phyloP scores from a whole-genome alignment of 2,113 vertebrate species.

The Cnemophilus loriae region DNA sequence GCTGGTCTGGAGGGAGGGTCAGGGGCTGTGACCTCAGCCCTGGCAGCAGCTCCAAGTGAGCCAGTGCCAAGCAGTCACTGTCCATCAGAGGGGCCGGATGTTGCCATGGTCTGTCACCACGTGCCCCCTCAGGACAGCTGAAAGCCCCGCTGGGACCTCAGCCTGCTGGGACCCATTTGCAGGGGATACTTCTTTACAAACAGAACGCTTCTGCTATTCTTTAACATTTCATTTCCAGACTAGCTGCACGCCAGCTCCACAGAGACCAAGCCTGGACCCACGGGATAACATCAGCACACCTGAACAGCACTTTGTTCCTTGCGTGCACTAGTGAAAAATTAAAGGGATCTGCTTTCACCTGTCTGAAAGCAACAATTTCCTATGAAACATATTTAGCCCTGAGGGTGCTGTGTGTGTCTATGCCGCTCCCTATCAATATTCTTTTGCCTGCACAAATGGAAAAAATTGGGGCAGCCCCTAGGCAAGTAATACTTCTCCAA shows the following conservation, averaged over 20 bases:
- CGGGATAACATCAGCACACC: background rate
- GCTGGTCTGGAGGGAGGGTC: accelerated
- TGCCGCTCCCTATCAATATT: conserved; percentile 15
- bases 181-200: background rate
- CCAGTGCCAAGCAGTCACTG: accelerated
- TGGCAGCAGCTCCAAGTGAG: accelerated
- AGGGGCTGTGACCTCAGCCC: background rate
- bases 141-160: accelerated
- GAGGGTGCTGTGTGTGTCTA: background rate
- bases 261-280: background rate
- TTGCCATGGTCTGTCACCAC: accelerated
- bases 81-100: accelerated
- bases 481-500: conserved; percentile 35
- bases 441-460: conserved; percentile 31
- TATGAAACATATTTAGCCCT: conserved; percentile 19
- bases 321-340: background rate
- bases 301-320: background rate
- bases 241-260: background rate
- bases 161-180: background rate
- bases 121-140: accelerated
- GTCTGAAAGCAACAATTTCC: conserved; percentile 57
- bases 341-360: conserved; percentile 44
- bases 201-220: accelerated
- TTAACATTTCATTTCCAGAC: background rate
- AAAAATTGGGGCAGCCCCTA: conserved; percentile 47